Conservation (phyloP, 2,888 invertebrate species). For the Philonicus albiceps region DNA sequence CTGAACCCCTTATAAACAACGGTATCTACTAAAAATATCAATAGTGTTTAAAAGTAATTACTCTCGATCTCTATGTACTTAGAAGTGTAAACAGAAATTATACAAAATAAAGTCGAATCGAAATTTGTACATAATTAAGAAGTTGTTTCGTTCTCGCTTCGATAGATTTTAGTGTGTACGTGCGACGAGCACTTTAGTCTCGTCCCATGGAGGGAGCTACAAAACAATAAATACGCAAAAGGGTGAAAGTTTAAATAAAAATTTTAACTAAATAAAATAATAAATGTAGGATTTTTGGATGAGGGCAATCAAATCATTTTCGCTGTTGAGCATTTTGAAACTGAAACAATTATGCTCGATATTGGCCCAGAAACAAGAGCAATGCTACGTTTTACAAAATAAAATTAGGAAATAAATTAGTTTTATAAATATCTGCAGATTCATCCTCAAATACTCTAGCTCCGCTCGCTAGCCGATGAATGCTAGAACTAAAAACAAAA, state of each 20-base stretch:
- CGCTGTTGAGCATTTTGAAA: neutral
- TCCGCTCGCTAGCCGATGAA: neutral
- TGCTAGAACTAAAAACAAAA: neutral
- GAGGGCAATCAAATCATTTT: neutral
- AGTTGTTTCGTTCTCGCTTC: neutral
- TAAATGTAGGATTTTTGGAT: neutral
- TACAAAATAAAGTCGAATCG: conserved; percentile 1
- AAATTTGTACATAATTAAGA: conserved; percentile 25
- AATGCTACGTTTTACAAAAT: neutral
- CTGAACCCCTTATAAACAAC: conserved; percentile 43
- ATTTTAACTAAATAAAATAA: neutral
- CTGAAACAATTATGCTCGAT: neutral
- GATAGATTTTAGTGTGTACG: neutral
- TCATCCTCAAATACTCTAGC: neutral
- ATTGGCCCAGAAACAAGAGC: neutral
- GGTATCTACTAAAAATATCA: conserved; percentile 32
- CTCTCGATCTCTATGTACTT: conserved; percentile 1
- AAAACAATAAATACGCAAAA: neutral
- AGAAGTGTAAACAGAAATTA: conserved; percentile 12
- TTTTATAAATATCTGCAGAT: neutral
- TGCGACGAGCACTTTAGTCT: neutral
- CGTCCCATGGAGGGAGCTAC: neutral
- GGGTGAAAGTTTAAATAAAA: conserved; percentile 20
- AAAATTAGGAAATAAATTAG: neutral
- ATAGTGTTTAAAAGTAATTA: conserved; percentile 32